Conservation (phyloP, 2,797 vertebrate species). For the Menidia menidia region DNA sequence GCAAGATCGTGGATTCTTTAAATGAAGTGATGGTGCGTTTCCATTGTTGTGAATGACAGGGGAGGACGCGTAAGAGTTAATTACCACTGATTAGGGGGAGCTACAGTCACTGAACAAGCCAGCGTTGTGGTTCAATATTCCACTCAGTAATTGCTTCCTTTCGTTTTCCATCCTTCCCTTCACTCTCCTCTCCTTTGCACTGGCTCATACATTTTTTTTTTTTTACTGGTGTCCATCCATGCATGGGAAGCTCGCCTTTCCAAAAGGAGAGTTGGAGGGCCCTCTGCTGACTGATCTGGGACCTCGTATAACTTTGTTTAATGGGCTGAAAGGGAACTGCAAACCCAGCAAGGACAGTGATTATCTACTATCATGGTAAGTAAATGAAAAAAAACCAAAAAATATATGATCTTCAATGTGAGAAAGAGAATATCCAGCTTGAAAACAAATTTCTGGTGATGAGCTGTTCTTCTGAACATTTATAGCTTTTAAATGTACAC, state of each 20-base stretch:
- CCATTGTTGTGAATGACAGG: constrained; percentile 79
- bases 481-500: too few relatives aligned
- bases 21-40: constrained; percentile 77
- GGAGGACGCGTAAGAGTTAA: constrained; percentile 78
- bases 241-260: not conserved
- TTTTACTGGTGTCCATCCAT: constrained; percentile 30
- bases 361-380: too few relatives aligned
- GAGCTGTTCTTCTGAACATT: too few relatives aligned
- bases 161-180: constrained; percentile 50
- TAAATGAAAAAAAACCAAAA: too few relatives aligned
- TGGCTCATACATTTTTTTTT: constrained; percentile 10
- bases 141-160: constrained; percentile 64
- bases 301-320: not conserved
- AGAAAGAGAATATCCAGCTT: too few relatives aligned
- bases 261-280: constrained; percentile 63
- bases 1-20: constrained; percentile 76
- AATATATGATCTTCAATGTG: too few relatives aligned
- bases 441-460: too few relatives aligned
- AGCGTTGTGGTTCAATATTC: constrained; percentile 56
- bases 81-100: constrained; percentile 76
- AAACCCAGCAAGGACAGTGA: too few relatives aligned
- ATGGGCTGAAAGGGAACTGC: not conserved
- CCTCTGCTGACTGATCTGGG: constrained; percentile 59
- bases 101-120: constrained; percentile 64
- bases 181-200: constrained; percentile 41